Base-by-base conservation (phyloP, 2,797 vertebrate species). In the Neopelma chrysocephalum region DNA sequence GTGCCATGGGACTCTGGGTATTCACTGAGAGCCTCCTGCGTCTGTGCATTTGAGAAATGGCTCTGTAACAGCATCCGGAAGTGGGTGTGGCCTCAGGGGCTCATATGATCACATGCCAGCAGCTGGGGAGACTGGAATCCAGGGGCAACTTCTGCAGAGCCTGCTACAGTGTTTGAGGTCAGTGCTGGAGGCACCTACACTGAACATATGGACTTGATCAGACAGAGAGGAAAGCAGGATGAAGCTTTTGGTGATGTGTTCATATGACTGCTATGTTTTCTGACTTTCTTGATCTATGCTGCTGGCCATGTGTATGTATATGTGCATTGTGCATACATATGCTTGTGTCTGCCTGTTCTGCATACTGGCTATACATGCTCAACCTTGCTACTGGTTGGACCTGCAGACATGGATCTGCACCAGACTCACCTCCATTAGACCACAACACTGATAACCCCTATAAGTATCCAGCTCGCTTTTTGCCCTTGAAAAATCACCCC, bases 331-430 rank as follows among this genome's bases (percentile, higher is more conserved):
- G 5, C 14, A 27, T 17, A 20, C 3, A 1, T 8, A 40, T 18
- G 4, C 8, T 32, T 86, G 9, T 20, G 5, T 50, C 12, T 81
- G 5, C 23, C 69, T 66, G 11, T 38, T 19, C 21, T 43, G 7
- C n/a, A 5, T 22, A 13, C 4, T 51, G 10, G 11, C 7, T 29
- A 9, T 8, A 29, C 4, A 38, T 5, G 11, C 2, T 42, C 42
- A 69, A 3, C 23, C 21, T 81, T 1, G 0, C 13, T 62, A 1
- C 31, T 40, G 3, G 0, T 47, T 71, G 68, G 20, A 72, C 32
- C 12, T 26, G 22, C 15, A 18, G 14, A 51, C 47, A 5, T 19
- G 34, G 48, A 81, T 5, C 10, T 47, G 20, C 1, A 5, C 23
- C 40, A 80, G 3, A 10, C 5, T 62, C 32, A 25, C 10, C 7